phyloP scores from a whole-genome alignment of 2,113 vertebrate species.

The Pycnonotus jocosus region DNA sequence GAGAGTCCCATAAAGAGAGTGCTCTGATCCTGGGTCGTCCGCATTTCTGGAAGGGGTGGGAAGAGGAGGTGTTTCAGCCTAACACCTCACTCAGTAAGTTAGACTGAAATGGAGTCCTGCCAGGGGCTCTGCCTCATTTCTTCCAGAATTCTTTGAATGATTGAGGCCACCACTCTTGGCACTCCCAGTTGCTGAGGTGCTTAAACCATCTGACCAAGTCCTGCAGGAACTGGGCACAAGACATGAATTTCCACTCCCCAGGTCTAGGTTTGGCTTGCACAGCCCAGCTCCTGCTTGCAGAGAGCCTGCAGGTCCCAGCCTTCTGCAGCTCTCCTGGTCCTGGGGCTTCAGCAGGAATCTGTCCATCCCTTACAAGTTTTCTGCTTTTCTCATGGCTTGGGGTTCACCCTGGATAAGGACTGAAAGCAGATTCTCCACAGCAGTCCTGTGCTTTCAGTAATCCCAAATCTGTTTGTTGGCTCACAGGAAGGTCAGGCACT shows the following conservation, averaged over 20 bases:
- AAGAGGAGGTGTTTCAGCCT: background rate
- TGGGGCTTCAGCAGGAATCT: background rate
- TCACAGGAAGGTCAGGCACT: background rate
- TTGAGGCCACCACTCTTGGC: background rate
- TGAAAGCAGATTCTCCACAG: background rate
- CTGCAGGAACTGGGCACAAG: background rate
- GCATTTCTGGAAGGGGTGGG: background rate
- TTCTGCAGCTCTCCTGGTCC: background rate
- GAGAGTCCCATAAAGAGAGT: background rate
- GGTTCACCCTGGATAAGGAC: background rate
- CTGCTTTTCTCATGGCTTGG: background rate
- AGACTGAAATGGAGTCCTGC: background rate
- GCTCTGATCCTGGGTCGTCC: background rate
- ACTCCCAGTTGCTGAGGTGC: background rate
- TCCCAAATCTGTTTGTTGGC: background rate
- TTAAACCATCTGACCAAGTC: background rate
- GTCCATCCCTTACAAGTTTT: background rate
- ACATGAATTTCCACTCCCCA: background rate
- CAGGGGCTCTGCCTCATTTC: background rate
- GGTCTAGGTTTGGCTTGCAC: background rate
- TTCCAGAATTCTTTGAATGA: background rate
- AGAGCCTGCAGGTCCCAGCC: background rate
- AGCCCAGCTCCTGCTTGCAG: background rate
- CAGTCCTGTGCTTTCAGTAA: background rate
- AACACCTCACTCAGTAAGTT: background rate